Conservation (phyloP, 30 jellyfish, hydroid and myxozoan species). For the Rhopilema esculentum region DNA sequence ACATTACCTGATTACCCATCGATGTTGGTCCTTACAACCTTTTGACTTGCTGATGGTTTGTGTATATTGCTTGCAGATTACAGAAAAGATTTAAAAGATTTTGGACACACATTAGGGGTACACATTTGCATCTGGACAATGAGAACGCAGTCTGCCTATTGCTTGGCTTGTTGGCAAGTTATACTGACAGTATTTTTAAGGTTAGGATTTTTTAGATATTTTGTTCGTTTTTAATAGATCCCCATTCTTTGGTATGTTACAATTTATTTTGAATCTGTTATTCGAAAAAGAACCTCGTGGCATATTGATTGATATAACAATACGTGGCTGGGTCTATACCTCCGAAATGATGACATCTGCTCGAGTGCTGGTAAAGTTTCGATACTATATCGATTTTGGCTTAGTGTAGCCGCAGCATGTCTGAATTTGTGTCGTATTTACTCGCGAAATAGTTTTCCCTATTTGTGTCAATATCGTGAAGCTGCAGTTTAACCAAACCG, state of each 20-base stretch:
- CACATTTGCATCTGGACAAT: slow-evolving; percentile 3
- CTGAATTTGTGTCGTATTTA: background rate
- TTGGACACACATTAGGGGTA: background rate
- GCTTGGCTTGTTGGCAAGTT: slow-evolving; percentile 66
- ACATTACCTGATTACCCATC: background rate
- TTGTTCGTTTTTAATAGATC: background rate
- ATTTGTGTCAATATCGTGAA: background rate
- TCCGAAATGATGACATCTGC: background rate
- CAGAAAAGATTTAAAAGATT: background rate
- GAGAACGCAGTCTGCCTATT: slow-evolving; percentile 16
- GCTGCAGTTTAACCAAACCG: background rate
- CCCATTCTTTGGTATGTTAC: background rate
- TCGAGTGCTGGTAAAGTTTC: background rate
- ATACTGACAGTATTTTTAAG: slow-evolving; percentile 35
- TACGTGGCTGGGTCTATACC: background rate
- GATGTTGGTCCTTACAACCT: background rate
- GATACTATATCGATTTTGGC: background rate
- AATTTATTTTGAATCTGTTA: background rate
- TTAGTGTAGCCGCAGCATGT: background rate
- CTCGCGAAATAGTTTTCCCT: background rate
- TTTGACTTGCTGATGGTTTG: background rate
- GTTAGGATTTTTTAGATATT: slow-evolving; percentile 10
- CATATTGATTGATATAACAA: background rate
- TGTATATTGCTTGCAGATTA: background rate
- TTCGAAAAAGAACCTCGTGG: background rate